phyloP scores from a whole-genome alignment of 2,113 vertebrate genomes.

The Clarias macrocephalus region DNA sequence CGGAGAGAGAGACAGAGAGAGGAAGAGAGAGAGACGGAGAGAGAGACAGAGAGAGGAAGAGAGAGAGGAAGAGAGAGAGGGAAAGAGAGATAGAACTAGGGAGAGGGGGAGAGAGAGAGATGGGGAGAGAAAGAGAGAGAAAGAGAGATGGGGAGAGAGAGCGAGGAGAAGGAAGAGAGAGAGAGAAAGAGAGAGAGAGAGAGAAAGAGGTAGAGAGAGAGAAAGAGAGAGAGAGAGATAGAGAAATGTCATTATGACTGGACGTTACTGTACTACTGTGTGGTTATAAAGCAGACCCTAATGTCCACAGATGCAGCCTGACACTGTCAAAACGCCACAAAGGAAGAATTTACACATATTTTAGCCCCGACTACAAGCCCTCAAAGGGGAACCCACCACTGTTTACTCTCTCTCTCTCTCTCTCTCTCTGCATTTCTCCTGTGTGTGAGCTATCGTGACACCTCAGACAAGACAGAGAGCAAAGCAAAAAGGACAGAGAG shows the following conservation, averaged over 20 bases:
- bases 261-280: constrained; percentile 50
- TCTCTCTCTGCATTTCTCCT: constrained; percentile 13
- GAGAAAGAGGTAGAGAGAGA: background rate
- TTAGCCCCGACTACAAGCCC: constrained; percentile 45
- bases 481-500: constrained; percentile 24
- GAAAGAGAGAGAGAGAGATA: constrained; percentile 28
- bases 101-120: background rate
- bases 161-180: background rate
- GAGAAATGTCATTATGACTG: constrained; percentile 50
- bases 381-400: constrained; percentile 47
- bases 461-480: constrained; percentile 42
- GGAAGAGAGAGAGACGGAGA: background rate
- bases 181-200: background rate
- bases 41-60: background rate
- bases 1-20: background rate
- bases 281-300: constrained; percentile 51
- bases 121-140: background rate
- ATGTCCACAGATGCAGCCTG: constrained; percentile 53
- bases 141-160: background rate
- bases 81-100: background rate
- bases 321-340: constrained; percentile 60
- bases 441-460: constrained; percentile 46
- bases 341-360: constrained; percentile 54
- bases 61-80: constrained; percentile 30
- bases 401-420: constrained; percentile 48